Conservation (phyloP, 1,140 invertebrate species). For the Vanessa atalanta region DNA sequence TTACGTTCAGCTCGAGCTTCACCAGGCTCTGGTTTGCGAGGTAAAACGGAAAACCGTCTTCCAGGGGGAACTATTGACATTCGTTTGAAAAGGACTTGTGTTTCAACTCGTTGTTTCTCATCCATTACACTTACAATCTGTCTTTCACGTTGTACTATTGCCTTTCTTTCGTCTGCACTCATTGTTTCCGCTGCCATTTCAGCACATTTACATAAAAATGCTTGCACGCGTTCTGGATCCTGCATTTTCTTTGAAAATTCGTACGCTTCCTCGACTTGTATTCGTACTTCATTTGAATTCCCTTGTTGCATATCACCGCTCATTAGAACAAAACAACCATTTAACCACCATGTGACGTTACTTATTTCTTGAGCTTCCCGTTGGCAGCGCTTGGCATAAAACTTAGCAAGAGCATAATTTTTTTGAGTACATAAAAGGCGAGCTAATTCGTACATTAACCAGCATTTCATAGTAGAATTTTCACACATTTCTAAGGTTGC, state of each 20-base stretch:
- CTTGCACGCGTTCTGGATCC: slow-evolving; percentile 65
- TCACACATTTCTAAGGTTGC: slow-evolving; percentile 68
- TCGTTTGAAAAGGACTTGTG: slow-evolving; percentile 67
- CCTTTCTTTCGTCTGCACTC: slow-evolving; percentile 65
- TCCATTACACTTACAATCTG: slow-evolving; percentile 68
- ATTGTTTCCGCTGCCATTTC: slow-evolving; percentile 64
- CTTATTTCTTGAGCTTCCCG: slow-evolving; percentile 72
- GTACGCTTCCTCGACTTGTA: slow-evolving; percentile 71
- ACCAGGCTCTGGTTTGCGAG: slow-evolving; percentile 53
- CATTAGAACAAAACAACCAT: slow-evolving; percentile 76
- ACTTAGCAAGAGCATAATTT: slow-evolving; percentile 79
- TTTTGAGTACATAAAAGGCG: slow-evolving; percentile 76
- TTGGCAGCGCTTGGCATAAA: slow-evolving; percentile 80
- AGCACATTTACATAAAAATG: slow-evolving; percentile 65
- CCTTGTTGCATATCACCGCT: slow-evolving; percentile 79
- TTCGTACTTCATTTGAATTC: slow-evolving; percentile 79
- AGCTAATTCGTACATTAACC: slow-evolving; percentile 80
- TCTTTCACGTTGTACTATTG: slow-evolving; percentile 60
- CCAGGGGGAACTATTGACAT: slow-evolving; percentile 69
- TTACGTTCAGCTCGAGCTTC: slow-evolving; percentile 50
- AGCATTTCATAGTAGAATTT: slow-evolving; percentile 77
- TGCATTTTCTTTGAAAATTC: slow-evolving; percentile 70
- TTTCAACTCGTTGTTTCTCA: slow-evolving; percentile 53
- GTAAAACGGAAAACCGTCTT: slow-evolving; percentile 67
- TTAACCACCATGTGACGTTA: slow-evolving; percentile 77